Base-by-base conservation (phyloP, 2,888 invertebrate species). In the Chalcis sispes region DNA sequence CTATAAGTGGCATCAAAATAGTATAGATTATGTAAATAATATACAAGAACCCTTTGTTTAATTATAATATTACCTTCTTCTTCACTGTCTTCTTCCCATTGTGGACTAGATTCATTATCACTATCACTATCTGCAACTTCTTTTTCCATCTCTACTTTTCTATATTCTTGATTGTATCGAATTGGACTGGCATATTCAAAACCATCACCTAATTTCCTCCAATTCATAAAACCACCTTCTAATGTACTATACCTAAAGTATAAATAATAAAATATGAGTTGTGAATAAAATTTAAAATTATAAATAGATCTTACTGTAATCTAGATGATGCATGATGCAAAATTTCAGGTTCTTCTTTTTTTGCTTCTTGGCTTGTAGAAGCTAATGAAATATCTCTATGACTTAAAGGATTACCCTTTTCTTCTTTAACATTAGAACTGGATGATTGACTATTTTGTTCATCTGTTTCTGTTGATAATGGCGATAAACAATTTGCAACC, bases 401-500 rank as follows among this genome's bases (percentile, higher is more conserved):
- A 81, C 90, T 91, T 25, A 89, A 88, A n/a, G 91, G 90, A 86
- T 91, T 91, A 52, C 90, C 90, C 77, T 88, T 88, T 70, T 85
- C 83, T 70, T 85, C 82, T 65, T 85, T 84, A 1, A 72, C 25
- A 77, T 82, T 83, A 7, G 85, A 83, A 58, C 82, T 85, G 42
- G 85, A 86, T 20, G 83, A 83, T 74, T 84, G 82, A 77, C 79
- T 82, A 40, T 84, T 83, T 75, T 81, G 83, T 75, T 81, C 80
- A 77, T 84, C 85, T n/a, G 81, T 79, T 81, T 88, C 87, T 5
- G 82, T 81, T 29, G 83, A 80, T 18, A 85, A 84, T 7, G 88
- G 89, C 32, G 91, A 89, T 66, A 91, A 85, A 85, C 94, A 94
- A 85, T 94, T 92, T 0, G 95, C 95, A 58, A 95, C 92, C 92